phyloP scores from a whole-genome alignment of 2,113 vertebrate genomes.

The Butastur rufipennis region DNA sequence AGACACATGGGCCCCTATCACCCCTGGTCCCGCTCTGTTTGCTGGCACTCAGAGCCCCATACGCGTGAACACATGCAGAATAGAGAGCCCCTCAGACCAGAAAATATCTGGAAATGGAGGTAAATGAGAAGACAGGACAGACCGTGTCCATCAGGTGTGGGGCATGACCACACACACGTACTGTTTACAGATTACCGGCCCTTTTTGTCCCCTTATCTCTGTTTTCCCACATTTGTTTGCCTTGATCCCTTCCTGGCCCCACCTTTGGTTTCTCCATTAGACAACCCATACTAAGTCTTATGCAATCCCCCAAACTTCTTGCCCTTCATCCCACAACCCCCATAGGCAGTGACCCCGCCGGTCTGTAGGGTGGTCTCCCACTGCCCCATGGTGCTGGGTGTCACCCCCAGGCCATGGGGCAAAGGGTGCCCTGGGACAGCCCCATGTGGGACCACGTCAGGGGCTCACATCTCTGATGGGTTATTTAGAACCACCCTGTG shows the following conservation, averaged over 20 bases:
- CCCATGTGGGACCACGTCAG: fast-evolving
- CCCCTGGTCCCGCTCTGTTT: neutral
- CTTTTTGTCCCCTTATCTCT: neutral
- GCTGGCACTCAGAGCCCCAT: neutral
- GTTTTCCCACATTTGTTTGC: neutral
- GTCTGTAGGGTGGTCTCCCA: neutral
- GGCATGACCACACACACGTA: neutral
- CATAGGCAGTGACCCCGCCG: neutral
- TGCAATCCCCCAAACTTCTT: neutral
- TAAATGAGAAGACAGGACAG: neutral
- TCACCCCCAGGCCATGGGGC: neutral
- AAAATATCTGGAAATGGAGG: neutral
- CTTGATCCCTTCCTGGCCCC: neutral
- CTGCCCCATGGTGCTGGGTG: no score
- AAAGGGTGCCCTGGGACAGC: neutral
- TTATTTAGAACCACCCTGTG: neutral
- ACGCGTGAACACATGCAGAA: neutral
- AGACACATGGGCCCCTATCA: fast-evolving
- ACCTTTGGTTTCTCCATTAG: neutral
- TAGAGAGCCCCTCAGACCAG: neutral
- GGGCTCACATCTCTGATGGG: neutral
- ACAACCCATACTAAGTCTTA: neutral
- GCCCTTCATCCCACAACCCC: neutral
- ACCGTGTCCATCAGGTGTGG: neutral
- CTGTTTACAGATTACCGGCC: neutral